A percentile compares a stretch with the other conserved stretches of the same genome.
These are phyloP conservation scores for Eciton burchellii DNA, from an alignment of 1,140 invertebrate genomes.

Conservation along the genomic window DNA sequence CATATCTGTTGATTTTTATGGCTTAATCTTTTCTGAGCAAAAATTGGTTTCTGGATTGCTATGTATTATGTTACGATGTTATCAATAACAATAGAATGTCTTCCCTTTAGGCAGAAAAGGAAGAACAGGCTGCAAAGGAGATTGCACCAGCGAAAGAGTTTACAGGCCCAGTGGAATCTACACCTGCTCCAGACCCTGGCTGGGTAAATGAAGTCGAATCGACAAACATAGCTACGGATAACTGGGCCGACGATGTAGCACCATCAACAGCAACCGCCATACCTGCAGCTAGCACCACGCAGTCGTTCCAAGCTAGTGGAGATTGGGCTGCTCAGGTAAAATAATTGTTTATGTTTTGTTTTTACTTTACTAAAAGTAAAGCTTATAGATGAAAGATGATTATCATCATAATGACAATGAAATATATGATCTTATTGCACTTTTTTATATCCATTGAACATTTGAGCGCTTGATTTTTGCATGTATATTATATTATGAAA, in stretches of 20 bases:
- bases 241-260: slow-evolving; percentile 85
- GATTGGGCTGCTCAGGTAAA: slow-evolving; percentile 85
- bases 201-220: slow-evolving; percentile 84
- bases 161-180: slow-evolving; percentile 74
- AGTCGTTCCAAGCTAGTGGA: slow-evolving; percentile 80
- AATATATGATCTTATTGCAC: no score
- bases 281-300: slow-evolving; percentile 66
- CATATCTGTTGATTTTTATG: no score
- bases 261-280: slow-evolving; percentile 77
- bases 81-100: background rate
- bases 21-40: no score
- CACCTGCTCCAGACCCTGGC: slow-evolving; percentile 79
- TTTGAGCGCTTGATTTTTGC: no score
- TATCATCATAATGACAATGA: no score
- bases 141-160: slow-evolving; percentile 86
- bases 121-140: slow-evolving; percentile 96
- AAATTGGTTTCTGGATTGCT: no score
- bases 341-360: no score
- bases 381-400: background rate
- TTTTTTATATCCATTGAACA: no score
- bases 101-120: slow-evolving; percentile 92
- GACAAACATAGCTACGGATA: slow-evolving; percentile 83
- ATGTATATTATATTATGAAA: no score
- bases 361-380: slow-evolving; percentile 11
- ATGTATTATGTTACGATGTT: background rate